Percentiles rank a stretch among this genome's conserved stretches.
phyloP scores from a whole-genome alignment of 1,140 invertebrate species.

The Gryon sp. region DNA sequence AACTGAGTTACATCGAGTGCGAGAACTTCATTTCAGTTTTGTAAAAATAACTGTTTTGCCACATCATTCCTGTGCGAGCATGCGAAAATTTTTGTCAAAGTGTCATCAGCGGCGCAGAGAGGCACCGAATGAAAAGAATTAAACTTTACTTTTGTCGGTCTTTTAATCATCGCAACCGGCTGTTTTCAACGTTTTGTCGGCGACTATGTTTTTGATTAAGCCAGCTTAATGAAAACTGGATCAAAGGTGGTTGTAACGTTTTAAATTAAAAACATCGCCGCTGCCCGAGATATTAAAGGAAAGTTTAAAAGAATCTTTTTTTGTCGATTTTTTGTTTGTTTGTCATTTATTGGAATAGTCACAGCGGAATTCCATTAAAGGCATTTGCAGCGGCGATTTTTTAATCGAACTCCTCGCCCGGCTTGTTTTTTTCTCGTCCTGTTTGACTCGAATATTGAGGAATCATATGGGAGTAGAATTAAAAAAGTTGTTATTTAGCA shows the following conservation, averaged over 20 bases:
- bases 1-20: constrained; percentile 3
- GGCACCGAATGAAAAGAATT: constrained; percentile 39
- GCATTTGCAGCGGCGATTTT: constrained; percentile 21
- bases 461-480: too few relatives aligned
- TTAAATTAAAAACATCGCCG: constrained; percentile 53
- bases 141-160: constrained; percentile 56
- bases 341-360: constrained; percentile 50
- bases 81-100: constrained; percentile 37
- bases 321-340: constrained; percentile 53
- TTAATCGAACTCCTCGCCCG: constrained; percentile 7
- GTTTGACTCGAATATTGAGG: too few relatives aligned
- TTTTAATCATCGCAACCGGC: constrained; percentile 48
- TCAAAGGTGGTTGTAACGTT: constrained; percentile 54
- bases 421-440: background rate
- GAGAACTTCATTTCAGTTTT: constrained; percentile 4
- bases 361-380: constrained; percentile 42
- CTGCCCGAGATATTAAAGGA: constrained; percentile 31
- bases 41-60: constrained; percentile 18
- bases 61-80: constrained; percentile 17
- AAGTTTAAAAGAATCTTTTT: constrained; percentile 34
- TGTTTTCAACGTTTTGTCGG: constrained; percentile 43
- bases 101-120: constrained; percentile 17
- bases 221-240: constrained; percentile 56
- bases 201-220: constrained; percentile 52
- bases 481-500: too few relatives aligned